Conservation (phyloP, 1,140 invertebrate genomes). For the Drosophila elegans region DNA sequence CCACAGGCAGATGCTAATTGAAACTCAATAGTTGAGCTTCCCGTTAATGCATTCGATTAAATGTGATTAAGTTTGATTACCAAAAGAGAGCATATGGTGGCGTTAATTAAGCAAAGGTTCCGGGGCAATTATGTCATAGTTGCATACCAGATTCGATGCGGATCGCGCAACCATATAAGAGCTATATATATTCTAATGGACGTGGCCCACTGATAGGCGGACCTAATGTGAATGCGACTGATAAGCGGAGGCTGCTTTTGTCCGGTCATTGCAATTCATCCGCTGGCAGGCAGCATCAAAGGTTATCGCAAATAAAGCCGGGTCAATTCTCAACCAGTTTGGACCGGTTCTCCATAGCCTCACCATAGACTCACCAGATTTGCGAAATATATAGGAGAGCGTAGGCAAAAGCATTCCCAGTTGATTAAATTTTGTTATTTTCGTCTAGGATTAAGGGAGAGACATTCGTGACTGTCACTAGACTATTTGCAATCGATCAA, state of each 20-base stretch:
- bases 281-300: slow-evolving; percentile 42
- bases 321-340: slow-evolving; percentile 42
- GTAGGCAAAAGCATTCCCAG: slow-evolving; percentile 6
- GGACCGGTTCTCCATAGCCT: slow-evolving; percentile 22
- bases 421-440: slow-evolving; percentile 10
- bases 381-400: slow-evolving; percentile 16
- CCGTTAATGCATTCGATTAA: slow-evolving; percentile 43
- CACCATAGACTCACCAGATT: slow-evolving; percentile 3
- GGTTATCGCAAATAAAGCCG: slow-evolving; percentile 38
- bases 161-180: slow-evolving; percentile 44
- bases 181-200: slow-evolving; percentile 14
- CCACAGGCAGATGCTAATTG: slow-evolving; percentile 40
- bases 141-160: slow-evolving; percentile 35
- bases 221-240: slow-evolving; percentile 1
- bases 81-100: slow-evolving; percentile 32
- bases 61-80: slow-evolving; percentile 22
- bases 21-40: slow-evolving; percentile 30
- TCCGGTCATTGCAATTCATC: slow-evolving; percentile 47
- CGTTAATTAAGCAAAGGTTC: slow-evolving; percentile 24
- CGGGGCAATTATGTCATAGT: slow-evolving; percentile 44
- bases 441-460: slow-evolving; percentile 2
- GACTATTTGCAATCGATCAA: slow-evolving; percentile 40
- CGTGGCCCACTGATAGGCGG: slow-evolving; percentile 1
- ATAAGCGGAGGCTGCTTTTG: slow-evolving; percentile 32
- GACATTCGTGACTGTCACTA: slow-evolving; percentile 22